Evolutionary conservation across 2,797 vertebrate genomes (phyloP), one percentile per base, ranked within the genome.

Genomic region (Microctenopoma stevenorrisi): DNA sequence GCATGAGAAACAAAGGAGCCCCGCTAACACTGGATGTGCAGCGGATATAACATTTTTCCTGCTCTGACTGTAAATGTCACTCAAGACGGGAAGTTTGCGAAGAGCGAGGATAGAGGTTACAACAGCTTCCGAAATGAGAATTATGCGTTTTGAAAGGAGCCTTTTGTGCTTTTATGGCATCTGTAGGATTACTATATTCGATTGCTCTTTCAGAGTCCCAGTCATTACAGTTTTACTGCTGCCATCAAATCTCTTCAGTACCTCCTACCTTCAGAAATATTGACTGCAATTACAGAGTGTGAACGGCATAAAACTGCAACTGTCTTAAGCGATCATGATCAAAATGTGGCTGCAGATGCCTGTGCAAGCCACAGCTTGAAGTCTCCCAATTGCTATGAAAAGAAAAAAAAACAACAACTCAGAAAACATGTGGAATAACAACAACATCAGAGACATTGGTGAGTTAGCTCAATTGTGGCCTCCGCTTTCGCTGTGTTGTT

Each of bases 181-280:
- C 64, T 81, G 72, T 71, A 75, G 64, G 76, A 87, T 90, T 84
- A 74, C 81, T 78, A 35, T 66, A 67, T 74, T 87, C 11, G 12
- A 74, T 83, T 82, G 72, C 78, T 76, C 76, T 86, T 76, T 81
- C 76, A 56, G 68, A 78, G 64, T 47, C 56, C 16, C 56, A 72
- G 59, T 83, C 83, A 84, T 91, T 86, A 78, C 72, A 58, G 71
- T 62, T 85, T 88, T 85, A 88, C 78, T 80, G 85, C 82, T 66
- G 77, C 84, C 61, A 80, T 91, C 81, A 85, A 84, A 86, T 88
- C 78, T 75, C 61, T 49, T 78, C 76, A 64, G 47, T 42, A 50
- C 79, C 71, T 84, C 70, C 86, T 69, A 82, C 83, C 72, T 78
- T 68, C 42, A 78, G 70, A 83, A 72, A 82, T 85, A 89, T 86